Percentiles rank a stretch among this genome's conserved stretches.
Conservation (phyloP, 2,797 vertebrate species). For the Neosalanx taihuensis region DNA sequence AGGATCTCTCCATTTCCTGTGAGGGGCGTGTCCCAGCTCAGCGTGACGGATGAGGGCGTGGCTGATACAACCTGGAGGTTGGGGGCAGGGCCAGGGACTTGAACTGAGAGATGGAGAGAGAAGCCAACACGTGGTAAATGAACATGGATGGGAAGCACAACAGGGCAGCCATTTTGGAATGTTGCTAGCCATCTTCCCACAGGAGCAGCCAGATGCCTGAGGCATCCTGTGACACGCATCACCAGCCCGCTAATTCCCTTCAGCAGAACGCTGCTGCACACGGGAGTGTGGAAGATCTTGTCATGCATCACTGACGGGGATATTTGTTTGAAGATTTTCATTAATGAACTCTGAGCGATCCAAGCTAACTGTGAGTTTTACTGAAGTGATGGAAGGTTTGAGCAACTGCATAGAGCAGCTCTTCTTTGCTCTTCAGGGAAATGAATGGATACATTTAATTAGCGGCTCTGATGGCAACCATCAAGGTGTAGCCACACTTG, state of each 20-base stretch:
- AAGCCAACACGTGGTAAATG: neutral
- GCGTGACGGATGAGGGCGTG: conserved; percentile 78
- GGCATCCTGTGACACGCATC: neutral
- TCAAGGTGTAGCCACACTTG: neutral
- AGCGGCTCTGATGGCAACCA: conserved; percentile 21
- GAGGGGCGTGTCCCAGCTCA: conserved; percentile 89
- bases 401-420: conserved; percentile 32
- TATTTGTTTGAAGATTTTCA: conserved; percentile 36
- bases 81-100: conserved; percentile 92
- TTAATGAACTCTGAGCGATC: conserved; percentile 46
- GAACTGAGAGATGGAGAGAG: conserved; percentile 72
- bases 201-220: too few species aligned
- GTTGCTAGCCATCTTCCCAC: neutral
- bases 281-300: neutral
- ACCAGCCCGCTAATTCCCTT: neutral
- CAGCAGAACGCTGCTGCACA: neutral
- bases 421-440: conserved; percentile 49
- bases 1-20: conserved; percentile 93
- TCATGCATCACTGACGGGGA: conserved; percentile 19
- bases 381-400: neutral
- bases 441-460: conserved; percentile 51
- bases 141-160: neutral
- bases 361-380: neutral
- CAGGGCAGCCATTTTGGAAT: neutral
- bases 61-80: conserved; percentile 81